A percentile compares a stretch with the other conserved stretches of the same genome.
These are phyloP conservation scores for Drosophila flavopinicola DNA, from an alignment of 2,888 invertebrate species.

Conservation along the genomic window DNA sequence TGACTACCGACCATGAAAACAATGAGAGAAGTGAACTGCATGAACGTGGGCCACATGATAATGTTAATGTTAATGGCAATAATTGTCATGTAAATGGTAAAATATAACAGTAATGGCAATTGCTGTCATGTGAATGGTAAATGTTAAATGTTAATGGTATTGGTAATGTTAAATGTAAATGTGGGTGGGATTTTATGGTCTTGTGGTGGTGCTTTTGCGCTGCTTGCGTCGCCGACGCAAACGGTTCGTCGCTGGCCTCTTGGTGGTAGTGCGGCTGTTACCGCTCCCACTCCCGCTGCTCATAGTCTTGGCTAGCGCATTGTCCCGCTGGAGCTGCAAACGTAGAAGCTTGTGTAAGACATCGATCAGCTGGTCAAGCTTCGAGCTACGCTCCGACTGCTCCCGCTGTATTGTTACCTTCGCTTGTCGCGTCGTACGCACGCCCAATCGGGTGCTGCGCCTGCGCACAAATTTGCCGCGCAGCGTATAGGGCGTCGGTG, in stretches of 20 bases:
- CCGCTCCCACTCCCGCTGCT: neutral
- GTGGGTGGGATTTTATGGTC: constrained; percentile 5
- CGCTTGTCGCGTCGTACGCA: constrained; percentile 53
- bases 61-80: constrained; percentile 8
- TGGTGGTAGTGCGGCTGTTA: neutral
- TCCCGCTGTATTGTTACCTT: constrained; percentile 16
- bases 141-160: constrained; percentile 2
- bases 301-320: neutral
- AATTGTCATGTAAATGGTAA: neutral
- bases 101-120: constrained; percentile 4
- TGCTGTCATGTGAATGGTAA: neutral
- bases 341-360: constrained; percentile 71
- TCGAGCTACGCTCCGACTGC: constrained; percentile 46
- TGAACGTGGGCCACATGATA: constrained; percentile 16
- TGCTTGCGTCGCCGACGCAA: constrained; percentile 36
- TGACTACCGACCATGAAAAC: constrained; percentile 62
- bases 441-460: constrained; percentile 45
- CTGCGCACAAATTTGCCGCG: constrained; percentile 73
- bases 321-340: constrained; percentile 52
- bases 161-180: neutral
- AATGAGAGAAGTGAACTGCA: constrained; percentile 32
- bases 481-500: constrained; percentile 62
- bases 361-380: constrained; percentile 74
- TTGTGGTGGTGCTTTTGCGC: constrained; percentile 9
- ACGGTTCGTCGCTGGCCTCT: constrained; percentile 31